Evolutionary conservation across 2,888 invertebrate genomes (phyloP), one percentile per base, ranked within the genome.

Genomic region (Brachylomia viminalis): DNA sequence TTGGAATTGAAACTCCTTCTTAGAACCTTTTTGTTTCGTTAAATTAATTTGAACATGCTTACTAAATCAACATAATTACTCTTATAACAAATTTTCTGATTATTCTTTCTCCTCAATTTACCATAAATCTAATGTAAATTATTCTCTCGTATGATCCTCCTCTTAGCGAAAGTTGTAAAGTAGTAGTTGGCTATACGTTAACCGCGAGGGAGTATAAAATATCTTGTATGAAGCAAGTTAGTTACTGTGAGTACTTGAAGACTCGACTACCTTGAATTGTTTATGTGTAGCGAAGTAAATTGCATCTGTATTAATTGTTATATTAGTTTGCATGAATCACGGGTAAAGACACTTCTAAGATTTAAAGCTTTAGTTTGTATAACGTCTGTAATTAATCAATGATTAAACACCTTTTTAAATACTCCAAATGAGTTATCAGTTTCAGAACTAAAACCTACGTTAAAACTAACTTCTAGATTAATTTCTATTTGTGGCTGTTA

Each of bases 81-180:
- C 6, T 38, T 38, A 38, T 38, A 4, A 6, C 38, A 4, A 4
- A 42, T 42, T 10, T 42, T 10, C 42, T 42, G 0, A 42, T 42
- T 42, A 42, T 42, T 42, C 42, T 42, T 42, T 42, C 8, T 10
- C 10, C 42, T 42, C 10, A 42, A 42, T 27, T 20, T 8, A 27
- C 6, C 13, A 45, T 1, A 62, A 49, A 79, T 27, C 6, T 61
- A 15, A n/a, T 58, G 8, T 15, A 49, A 1, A 47, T 56, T 58
- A 73, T 61, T 58, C 72, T 69, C 68, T 33, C 79, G 70, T 30
- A 47, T 87, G 86, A 11, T 78, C 54, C 66, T 62, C 84, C 86
- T 90, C 80, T 89, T 87, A 87, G 77, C 72, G 71, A 86, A 89
- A 92, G 91, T 93, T 92, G 59, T 78, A 86, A 92, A 91, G 92